Conservation (phyloP, 2,888 invertebrate species). For the Pammene aurita region DNA sequence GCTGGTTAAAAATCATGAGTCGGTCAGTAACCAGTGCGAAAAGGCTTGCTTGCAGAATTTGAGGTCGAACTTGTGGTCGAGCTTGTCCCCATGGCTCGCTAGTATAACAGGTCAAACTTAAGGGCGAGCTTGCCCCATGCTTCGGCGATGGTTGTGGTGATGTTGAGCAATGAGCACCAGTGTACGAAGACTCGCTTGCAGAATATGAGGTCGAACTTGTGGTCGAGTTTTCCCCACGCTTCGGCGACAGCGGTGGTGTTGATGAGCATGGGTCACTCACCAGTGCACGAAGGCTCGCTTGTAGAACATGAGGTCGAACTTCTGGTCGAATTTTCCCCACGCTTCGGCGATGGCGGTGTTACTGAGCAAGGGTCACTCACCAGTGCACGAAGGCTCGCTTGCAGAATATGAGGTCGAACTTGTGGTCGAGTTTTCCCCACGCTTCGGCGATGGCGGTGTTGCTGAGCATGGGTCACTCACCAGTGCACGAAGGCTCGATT, state of each 20-base stretch:
- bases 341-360: too few relatives aligned
- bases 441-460: constrained; percentile 89
- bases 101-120: constrained; percentile 95
- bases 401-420: background rate
- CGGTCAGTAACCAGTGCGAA: too few relatives aligned
- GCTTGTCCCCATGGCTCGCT: constrained; percentile 84
- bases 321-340: too few relatives aligned
- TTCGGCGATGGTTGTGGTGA: constrained; percentile 78
- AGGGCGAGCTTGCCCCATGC: constrained; percentile 95
- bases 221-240: too few relatives aligned
- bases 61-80: background rate
- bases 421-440: background rate
- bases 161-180: background rate
- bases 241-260: constrained; percentile 91
- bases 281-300: constrained; percentile 48
- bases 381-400: constrained; percentile 90
- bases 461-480: constrained; percentile 91
- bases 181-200: too few relatives aligned
- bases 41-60: too few relatives aligned
- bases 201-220: too few relatives aligned
- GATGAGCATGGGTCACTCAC: constrained; percentile 91
- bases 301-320: too few relatives aligned
- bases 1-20: too few relatives aligned
- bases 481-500: constrained; percentile 48
- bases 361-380: constrained; percentile 73